These are phyloP conservation scores for Zaprionus tsacasi DNA, from an alignment of 1,140 invertebrate species.

Conservation along the genomic window DNA sequence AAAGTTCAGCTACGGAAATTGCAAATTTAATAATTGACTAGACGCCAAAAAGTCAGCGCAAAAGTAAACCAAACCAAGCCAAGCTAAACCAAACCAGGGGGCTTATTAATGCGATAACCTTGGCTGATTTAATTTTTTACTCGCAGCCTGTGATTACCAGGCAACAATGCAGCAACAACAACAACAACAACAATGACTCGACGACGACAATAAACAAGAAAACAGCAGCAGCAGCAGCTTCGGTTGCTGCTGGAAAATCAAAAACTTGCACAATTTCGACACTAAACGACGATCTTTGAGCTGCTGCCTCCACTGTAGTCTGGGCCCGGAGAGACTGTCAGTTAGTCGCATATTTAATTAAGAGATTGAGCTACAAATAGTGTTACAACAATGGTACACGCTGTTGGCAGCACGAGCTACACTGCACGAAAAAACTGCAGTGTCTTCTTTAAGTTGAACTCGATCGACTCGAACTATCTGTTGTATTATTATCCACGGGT, in stretches of 20 bases:
- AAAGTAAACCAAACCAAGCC: conserved; percentile 20
- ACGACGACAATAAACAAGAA: conserved; percentile 31
- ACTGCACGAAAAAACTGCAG: conserved; percentile 44
- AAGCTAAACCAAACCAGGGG: conserved; percentile 56
- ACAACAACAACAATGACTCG: conserved; percentile 34
- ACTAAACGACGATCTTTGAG: conserved; percentile 74
- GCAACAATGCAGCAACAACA: conserved; percentile 30
- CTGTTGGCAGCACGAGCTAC: conserved; percentile 65
- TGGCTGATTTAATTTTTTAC: conserved; percentile 80
- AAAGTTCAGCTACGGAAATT: conserved; percentile 84
- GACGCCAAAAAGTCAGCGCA: conserved; percentile 46
- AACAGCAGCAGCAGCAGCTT: conserved; percentile 38
- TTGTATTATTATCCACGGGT: not conserved
- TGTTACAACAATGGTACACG: conserved; percentile 77
- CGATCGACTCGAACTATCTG: not conserved
- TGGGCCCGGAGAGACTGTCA: conserved; percentile 38
- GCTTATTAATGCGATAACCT: conserved; percentile 83
- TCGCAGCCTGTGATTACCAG: conserved; percentile 72
- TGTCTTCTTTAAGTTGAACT: not conserved
- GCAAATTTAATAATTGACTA: conserved; percentile 84
- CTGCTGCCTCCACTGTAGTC: conserved; percentile 14
- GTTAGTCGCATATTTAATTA: conserved; percentile 83
- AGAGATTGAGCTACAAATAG: conserved; percentile 79
- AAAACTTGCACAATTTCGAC: conserved; percentile 82
- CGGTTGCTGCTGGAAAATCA: conserved; percentile 60